These are phyloP conservation scores for Xiphophorus hellerii DNA, from an alignment of 2,113 vertebrate species.

Conservation along the genomic window DNA sequence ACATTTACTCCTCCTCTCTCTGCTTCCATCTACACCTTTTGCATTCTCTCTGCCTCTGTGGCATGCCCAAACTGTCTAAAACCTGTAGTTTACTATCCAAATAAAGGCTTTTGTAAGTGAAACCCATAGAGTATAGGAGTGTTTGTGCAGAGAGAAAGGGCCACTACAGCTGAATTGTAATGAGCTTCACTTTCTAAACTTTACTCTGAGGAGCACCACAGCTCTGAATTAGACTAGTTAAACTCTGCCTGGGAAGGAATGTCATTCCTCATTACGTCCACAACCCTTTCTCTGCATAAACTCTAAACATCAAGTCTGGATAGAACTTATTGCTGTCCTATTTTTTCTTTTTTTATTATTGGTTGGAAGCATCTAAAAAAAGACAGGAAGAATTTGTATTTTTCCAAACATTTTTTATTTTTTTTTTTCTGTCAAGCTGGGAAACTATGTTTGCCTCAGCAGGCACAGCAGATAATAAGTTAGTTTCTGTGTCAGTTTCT, in stretches of 20 bases:
- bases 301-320: conserved; percentile 8
- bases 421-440: background rate
- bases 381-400: conserved; percentile 4
- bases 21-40: conserved; percentile 38
- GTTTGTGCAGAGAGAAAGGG: conserved; percentile 35
- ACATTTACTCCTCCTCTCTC: conserved; percentile 40
- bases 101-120: conserved; percentile 71
- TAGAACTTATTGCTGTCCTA: background rate
- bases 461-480: conserved; percentile 49
- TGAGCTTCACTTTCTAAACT: conserved; percentile 54
- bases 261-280: background rate
- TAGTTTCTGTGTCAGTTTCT: conserved; percentile 34
- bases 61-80: conserved; percentile 67
- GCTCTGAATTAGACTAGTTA: too few relatives aligned
- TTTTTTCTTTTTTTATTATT: conserved; percentile 1
- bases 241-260: too few relatives aligned
- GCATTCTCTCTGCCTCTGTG: conserved; percentile 32
- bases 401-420: conserved; percentile 3
- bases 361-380: background rate
- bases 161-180: conserved; percentile 53
- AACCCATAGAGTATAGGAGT: conserved; percentile 51
- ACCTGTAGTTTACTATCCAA: conserved; percentile 70
- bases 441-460: conserved; percentile 35
- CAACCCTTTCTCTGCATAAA: conserved; percentile 17
- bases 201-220: background rate